Evolutionary conservation across 2,888 invertebrate genomes (phyloP), one percentile per base, ranked within the genome.

Genomic region (Palloptera scutellata): DNA sequence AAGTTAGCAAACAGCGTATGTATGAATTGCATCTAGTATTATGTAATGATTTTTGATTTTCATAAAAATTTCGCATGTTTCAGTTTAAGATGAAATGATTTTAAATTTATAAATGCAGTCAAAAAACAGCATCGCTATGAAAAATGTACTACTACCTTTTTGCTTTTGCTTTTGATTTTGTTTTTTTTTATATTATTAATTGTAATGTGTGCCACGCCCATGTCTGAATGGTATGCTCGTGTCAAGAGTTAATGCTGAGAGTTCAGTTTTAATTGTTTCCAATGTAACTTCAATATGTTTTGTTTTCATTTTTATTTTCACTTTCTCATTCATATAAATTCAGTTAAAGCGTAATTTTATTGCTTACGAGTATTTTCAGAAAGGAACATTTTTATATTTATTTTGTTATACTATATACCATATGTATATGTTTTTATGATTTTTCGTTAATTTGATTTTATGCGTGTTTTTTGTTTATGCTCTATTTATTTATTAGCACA

Each of bases 351-450:
- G 69, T 72, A 70, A 68, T 67, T 48, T 48, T 72, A 73, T 80
- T 80, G 80, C 80, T 80, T 71, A 68, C 69, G 64, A 66, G 48
- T 48, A 48, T 66, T 64, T 62, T 57, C 78, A 76, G 78, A 75
- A 76, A 80, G 79, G 80, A 80, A 79, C 80, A 76, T 79, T 75
- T 62, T 67, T 66, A 30, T 30, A 30, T 30, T 30, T 30, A 30
- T 40, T 51, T n/a, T n/a, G n/a, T n/a, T 62, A 63, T 61, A 19
- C 48, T 66, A 61, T 43, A 15, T 55, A 17, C n/a, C n/a, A n/a
- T n/a, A n/a, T n/a, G n/a, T n/a, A n/a, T n/a, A n/a, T n/a, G n/a
- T 64, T 5, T 42, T n/a, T 54, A 45, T 54, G 10, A 54, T 60
- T 42, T 42, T 62, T 43, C 48, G 20, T n/a, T 59, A 13, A 9